A percentile compares a stretch with the other conserved stretches of the same genome.
phyloP scores from a whole-genome alignment of 2,797 vertebrate genomes.

The Arrhamphus sclerolepis region DNA sequence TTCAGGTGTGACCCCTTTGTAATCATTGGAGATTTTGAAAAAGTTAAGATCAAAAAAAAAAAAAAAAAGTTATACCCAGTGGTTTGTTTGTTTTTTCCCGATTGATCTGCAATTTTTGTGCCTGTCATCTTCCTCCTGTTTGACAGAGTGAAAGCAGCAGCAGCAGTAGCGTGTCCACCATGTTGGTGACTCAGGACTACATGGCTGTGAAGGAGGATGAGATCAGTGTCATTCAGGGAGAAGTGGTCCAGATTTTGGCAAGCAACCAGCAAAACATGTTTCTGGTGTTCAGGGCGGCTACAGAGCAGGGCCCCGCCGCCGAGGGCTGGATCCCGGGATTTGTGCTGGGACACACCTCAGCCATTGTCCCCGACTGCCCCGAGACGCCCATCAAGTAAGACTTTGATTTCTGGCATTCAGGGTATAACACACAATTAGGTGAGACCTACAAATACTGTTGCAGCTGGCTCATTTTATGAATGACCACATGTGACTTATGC shows the following conservation, averaged over 20 bases:
- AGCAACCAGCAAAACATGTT: constrained; percentile 99
- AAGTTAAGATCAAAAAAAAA: no score
- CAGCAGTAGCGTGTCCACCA: constrained; percentile 99
- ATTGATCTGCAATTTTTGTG: not conserved
- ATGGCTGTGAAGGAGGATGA: constrained; percentile 99
- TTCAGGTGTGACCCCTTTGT: no score
- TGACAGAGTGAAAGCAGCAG: constrained; percentile 99
- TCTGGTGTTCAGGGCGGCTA: constrained; percentile 98
- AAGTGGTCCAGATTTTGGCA: constrained; percentile 99
- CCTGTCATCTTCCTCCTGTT: constrained; percentile 4
- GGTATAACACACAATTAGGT: no score
- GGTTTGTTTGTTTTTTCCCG: no score
- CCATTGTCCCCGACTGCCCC: constrained; percentile 88
- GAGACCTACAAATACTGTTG: no score
- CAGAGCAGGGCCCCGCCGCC: constrained; percentile 95
- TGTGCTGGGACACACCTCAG: constrained; percentile 96
- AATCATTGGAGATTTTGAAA: no score
- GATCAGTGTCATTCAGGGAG: constrained; percentile 97
- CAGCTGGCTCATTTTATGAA: no score
- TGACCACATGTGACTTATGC: no score
- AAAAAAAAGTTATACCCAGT: no score
- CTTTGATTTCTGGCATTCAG: no score
- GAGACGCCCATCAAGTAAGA: constrained; percentile 96
- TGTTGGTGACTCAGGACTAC: constrained; percentile 99
- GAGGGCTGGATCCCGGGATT: constrained; percentile 99